Percentiles rank a stretch among this genome's conserved stretches.
These are phyloP conservation scores for Callimorpha dominula DNA, from an alignment of 2,888 invertebrate genomes.

Conservation along the genomic window DNA sequence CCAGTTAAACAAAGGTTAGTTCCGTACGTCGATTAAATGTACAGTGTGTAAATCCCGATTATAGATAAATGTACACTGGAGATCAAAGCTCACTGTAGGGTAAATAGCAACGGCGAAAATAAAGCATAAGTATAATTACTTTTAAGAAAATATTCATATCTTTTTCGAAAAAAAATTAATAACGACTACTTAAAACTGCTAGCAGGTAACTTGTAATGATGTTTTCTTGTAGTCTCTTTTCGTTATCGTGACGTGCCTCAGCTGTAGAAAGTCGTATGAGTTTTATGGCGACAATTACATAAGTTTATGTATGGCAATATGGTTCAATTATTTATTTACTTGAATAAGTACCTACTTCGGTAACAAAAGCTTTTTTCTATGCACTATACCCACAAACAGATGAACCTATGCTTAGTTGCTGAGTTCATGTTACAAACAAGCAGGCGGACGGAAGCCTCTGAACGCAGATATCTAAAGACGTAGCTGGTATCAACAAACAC, in stretches of 20 bases:
- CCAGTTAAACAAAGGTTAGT: not conserved
- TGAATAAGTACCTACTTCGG: not conserved
- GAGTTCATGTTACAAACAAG: no score
- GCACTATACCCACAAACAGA: no score
- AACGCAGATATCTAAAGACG: no score
- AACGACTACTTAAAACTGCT: not conserved
- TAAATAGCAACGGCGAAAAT: no score
- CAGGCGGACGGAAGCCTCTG: no score
- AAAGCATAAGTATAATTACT: not conserved
- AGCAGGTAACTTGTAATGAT: not conserved
- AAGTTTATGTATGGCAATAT: not conserved
- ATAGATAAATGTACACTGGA: not conserved
- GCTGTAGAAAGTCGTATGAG: not conserved
- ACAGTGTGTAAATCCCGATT: not conserved
- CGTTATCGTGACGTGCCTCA: not conserved
- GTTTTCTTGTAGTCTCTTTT: not conserved
- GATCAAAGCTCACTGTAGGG: not conserved
- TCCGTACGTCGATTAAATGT: not conserved
- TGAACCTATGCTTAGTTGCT: no score
- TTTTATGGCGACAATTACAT: not conserved
- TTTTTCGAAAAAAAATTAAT: not conserved
- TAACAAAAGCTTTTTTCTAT: no score
- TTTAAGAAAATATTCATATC: not conserved
- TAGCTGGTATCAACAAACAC: no score
- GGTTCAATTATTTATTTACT: not conserved